These are phyloP conservation scores for Collichthys lucidus DNA, from an alignment of 2,113 vertebrate genomes.

Conservation along the genomic window DNA sequence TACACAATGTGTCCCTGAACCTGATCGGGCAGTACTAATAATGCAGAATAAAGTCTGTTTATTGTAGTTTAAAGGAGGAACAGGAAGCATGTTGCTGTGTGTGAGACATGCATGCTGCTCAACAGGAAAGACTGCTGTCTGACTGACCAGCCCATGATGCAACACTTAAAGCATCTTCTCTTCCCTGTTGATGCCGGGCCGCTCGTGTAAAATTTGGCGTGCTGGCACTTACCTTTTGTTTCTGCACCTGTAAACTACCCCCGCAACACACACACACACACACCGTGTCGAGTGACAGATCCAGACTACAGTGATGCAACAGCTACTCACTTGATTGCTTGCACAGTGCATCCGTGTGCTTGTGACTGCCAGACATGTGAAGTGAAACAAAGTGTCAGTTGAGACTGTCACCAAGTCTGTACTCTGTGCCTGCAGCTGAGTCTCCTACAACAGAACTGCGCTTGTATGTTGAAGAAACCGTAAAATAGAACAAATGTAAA, in stretches of 20 bases:
- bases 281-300: neutral
- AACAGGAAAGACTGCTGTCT: constrained; percentile 38
- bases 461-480: neutral
- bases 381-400: neutral
- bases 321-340: neutral
- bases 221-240: neutral
- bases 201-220: no score
- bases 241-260: neutral
- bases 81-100: neutral
- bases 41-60: neutral
- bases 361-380: neutral
- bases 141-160: constrained; percentile 43
- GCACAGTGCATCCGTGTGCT: neutral
- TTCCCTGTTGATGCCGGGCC: neutral
- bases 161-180: neutral
- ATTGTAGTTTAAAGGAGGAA: neutral
- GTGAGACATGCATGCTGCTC: neutral
- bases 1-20: neutral
- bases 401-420: neutral
- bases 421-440: neutral
- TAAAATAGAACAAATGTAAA: neutral
- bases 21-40: neutral
- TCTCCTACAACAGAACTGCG: neutral
- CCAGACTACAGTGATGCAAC: neutral
- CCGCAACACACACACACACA: neutral